Evolutionary conservation across 2,797 vertebrate genomes (phyloP), one percentile per base, ranked within the genome.

Genomic region (Mus spretus): DNA sequence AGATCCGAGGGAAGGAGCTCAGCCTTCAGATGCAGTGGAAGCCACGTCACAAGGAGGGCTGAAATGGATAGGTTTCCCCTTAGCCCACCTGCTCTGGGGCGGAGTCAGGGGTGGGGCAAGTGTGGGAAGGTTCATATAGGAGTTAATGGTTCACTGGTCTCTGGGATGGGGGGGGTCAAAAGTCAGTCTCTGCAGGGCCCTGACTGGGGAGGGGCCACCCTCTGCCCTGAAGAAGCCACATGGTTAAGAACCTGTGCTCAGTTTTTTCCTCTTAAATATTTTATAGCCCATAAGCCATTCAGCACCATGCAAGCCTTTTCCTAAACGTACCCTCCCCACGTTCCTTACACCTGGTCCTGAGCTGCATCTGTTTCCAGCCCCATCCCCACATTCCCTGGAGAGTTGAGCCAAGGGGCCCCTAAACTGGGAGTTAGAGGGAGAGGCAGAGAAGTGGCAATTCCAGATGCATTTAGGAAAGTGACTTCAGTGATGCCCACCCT

Each of bases 61-160:
- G 90, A 78, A 89, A 81, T 85, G 89, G 92, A 91, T 83, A 90
- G 67, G 53, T 61, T 47, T 83, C 53, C 37, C 13, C 40, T 91
- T 55, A 93, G 91, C 93, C 97, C 93, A 96, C 95, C 89, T 95
- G 86, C 85, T 77, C 95, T 74, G 94, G 96, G 97, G 97, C 2
- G 82, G 96, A 86, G 93, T 8, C 61, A 87, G 67, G 80, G 93
- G 95, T 47, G 91, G 96, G 81, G 70, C 91, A 72, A 94, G 61
- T 90, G 78, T 96, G 91, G 84, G 95, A 96, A 87, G 94, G 87
- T 74, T 95, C 95, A 91, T 37, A 59, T 86, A 78, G 67, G 74
- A 90, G 98, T 98, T 98, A 98, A 98, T 98, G 97, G 97, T 98
- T 98, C 93, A 98, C 98, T 57, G 55, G 44, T 90, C 1, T 84